A percentile compares a stretch with the other conserved stretches of the same genome.
These are phyloP conservation scores for Mythimna impura DNA, from an alignment of 2,888 invertebrate species.

Conservation along the genomic window DNA sequence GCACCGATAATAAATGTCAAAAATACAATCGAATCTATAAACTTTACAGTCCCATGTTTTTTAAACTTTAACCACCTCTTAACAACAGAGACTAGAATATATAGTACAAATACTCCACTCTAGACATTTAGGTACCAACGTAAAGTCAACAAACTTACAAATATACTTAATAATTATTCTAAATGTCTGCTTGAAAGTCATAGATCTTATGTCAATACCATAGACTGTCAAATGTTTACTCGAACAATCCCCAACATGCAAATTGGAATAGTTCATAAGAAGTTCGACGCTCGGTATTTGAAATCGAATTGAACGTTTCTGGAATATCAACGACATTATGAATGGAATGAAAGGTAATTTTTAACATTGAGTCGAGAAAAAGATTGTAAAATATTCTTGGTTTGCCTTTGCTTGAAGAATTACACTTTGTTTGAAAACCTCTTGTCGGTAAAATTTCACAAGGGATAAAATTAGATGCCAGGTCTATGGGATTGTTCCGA, in stretches of 20 bases:
- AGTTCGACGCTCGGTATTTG: conserved; percentile 58
- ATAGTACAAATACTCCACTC: neutral
- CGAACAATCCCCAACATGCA: conserved; percentile 64
- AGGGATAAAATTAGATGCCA: too few species aligned
- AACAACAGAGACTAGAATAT: conserved; percentile 18
- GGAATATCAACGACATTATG: conserved; percentile 35
- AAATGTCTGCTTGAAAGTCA: conserved; percentile 21
- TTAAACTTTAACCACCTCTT: neutral
- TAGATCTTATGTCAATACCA: conserved; percentile 38
- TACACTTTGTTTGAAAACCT: too few species aligned
- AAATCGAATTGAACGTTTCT: conserved; percentile 53
- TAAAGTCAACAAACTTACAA: conserved; percentile 10
- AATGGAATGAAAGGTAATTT: conserved; percentile 17
- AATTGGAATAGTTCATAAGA: conserved; percentile 79
- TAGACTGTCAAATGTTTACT: conserved; percentile 47
- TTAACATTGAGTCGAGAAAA: neutral
- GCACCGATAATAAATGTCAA: conserved; percentile 1
- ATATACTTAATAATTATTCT: conserved; percentile 23
- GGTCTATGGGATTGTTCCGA: too few species aligned
- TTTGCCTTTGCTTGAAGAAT: neutral
- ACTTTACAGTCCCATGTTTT: neutral
- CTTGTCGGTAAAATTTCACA: too few species aligned
- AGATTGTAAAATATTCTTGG: neutral
- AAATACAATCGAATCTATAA: conserved; percentile 5
- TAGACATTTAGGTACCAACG: neutral